phyloP scores from a whole-genome alignment of 2,888 invertebrate genomes.

The Pemphredon lugubris region DNA sequence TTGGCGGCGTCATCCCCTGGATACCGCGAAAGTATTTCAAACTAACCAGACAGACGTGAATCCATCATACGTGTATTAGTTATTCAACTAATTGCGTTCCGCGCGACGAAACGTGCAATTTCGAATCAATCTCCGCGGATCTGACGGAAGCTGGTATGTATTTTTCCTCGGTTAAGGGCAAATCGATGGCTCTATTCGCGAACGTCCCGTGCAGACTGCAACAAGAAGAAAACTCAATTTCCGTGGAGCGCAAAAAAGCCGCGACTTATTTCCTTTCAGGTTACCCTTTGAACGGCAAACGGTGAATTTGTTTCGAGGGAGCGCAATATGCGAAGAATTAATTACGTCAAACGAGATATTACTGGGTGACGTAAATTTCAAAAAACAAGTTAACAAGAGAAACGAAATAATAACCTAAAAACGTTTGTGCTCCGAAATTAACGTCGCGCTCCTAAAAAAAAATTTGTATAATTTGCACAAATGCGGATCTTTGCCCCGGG shows the following conservation, averaged over 20 bases:
- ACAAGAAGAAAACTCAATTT: constrained; percentile 54
- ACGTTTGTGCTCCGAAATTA: no score
- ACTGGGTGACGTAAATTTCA: no score
- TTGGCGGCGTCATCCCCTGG: no score
- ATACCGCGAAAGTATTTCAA: no score
- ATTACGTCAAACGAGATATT: no score
- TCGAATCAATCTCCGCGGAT: constrained; percentile 59
- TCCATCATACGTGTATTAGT: constrained; percentile 27
- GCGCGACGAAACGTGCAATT: constrained; percentile 32
- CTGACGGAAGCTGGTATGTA: constrained; percentile 12
- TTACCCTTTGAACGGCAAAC: not conserved
- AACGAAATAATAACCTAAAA: no score
- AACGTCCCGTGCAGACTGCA: constrained; percentile 33
- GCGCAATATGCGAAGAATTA: no score
- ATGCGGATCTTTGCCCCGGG: no score
- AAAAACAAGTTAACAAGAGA: no score
- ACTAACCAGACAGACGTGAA: constrained; percentile 3
- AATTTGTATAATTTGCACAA: no score
- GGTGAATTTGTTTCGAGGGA: no score
- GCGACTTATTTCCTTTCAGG: constrained; percentile 32
- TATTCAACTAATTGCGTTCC: constrained; percentile 23
- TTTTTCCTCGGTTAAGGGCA: constrained; percentile 9
- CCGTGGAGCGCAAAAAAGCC: constrained; percentile 30
- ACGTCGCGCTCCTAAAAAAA: no score
- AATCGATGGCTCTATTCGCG: constrained; percentile 57